Percentiles rank a stretch among this genome's conserved stretches.
Evolutionary conservation across 30 jellyfish, hydroid and myxozoan species (phyloP).

Genomic region (Turritopsis rubra): DNA sequence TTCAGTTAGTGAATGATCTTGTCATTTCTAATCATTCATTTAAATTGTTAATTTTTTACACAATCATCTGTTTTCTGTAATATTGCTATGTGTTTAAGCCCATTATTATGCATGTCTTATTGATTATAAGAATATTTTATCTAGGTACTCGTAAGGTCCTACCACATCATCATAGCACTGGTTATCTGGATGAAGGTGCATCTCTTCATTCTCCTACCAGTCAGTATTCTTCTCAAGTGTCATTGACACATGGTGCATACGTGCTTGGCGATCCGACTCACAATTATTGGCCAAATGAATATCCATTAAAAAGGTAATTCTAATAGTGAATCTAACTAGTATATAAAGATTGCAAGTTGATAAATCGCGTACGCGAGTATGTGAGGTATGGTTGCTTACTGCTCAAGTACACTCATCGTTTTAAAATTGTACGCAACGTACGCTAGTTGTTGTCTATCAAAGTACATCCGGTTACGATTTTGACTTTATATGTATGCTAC

Average conservation of each 20-base stretch:
- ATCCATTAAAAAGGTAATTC: background rate
- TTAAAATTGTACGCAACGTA: too few relatives aligned
- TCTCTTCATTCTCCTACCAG: constrained; percentile 39
- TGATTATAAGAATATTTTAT: background rate
- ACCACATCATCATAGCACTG: constrained; percentile 48
- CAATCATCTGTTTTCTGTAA: too few relatives aligned
- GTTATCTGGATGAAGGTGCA: constrained; percentile 48
- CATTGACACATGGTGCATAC: constrained; percentile 62
- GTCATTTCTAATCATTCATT: too few relatives aligned
- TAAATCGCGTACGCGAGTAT: too few relatives aligned
- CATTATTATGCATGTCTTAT: background rate
- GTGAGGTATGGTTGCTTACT: too few relatives aligned
- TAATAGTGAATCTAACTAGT: background rate
- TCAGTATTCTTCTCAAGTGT: constrained; percentile 55
- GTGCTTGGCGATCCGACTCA: constrained; percentile 37
- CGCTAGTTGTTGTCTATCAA: too few relatives aligned
- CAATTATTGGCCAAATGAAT: background rate
- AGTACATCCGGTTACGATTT: too few relatives aligned
- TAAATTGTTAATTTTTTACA: too few relatives aligned
- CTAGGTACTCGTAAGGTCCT: background rate
- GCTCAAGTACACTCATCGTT: too few relatives aligned
- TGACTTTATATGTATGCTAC: too few relatives aligned
- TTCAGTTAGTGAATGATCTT: too few relatives aligned
- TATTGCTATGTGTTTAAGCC: too few relatives aligned
- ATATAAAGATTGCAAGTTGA: background rate